Evolutionary conservation across 2,797 vertebrate species (phyloP).

Genomic region (Pygocentrus nattereri): DNA sequence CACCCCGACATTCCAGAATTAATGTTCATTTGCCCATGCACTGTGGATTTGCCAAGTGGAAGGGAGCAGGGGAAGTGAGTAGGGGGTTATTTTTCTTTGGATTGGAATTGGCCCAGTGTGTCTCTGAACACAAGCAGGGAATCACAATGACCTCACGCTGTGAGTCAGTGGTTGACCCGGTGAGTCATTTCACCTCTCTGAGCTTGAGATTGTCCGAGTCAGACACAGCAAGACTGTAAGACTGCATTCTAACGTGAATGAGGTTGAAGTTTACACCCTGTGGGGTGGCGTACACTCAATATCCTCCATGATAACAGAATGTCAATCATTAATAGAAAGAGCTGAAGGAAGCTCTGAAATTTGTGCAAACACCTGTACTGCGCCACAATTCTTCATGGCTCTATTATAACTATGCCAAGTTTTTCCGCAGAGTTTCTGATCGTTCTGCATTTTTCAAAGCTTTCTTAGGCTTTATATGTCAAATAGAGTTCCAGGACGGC

Average conservation of each 20-base stretch:
- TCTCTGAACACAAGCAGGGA: constrained; percentile 43
- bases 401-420: constrained; percentile 26
- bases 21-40: background rate
- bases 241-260: constrained; percentile 51
- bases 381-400: background rate
- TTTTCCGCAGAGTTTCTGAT: constrained; percentile 22
- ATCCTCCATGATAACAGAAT: constrained; percentile 36
- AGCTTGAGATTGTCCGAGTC: constrained; percentile 60
- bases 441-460: constrained; percentile 32
- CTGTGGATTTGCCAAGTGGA: background rate
- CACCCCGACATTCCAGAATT: background rate
- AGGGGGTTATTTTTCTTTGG: constrained; percentile 25
- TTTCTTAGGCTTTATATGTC: constrained; percentile 28
- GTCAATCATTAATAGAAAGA: constrained; percentile 45
- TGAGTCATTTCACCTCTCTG: constrained; percentile 70
- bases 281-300: constrained; percentile 54
- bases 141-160: constrained; percentile 61
- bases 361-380: background rate
- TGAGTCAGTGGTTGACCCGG: constrained; percentile 69
- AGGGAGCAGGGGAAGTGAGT: background rate
- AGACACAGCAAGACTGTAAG: constrained; percentile 48
- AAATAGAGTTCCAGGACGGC: constrained; percentile 28
- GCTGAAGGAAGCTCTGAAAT: background rate
- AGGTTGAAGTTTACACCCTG: constrained; percentile 55
- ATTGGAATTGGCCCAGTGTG: constrained; percentile 31